phyloP scores from a whole-genome alignment of 2,797 vertebrate genomes.

The Nannoperca australis region DNA sequence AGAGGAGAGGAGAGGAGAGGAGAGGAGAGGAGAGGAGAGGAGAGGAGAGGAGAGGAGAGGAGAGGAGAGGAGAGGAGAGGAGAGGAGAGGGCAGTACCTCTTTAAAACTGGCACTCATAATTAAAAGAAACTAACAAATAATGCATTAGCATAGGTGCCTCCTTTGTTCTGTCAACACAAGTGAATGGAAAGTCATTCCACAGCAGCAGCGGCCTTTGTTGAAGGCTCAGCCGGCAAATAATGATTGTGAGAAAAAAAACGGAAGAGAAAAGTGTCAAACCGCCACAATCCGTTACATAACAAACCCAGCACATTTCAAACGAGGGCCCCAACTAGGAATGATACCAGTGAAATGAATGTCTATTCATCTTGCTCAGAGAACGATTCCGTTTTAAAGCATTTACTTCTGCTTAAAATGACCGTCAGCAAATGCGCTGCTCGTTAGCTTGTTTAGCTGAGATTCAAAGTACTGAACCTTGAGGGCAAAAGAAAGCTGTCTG shows the following conservation, averaged over 20 bases:
- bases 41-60: no score
- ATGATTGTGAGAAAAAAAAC: slow-evolving; percentile 55
- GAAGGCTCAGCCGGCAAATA: slow-evolving; percentile 57
- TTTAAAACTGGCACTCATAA: slow-evolving; percentile 50
- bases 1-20: no score
- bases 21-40: no score
- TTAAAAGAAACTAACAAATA: slow-evolving; percentile 66
- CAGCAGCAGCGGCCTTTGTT: slow-evolving; percentile 58
- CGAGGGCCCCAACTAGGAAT: slow-evolving; percentile 31
- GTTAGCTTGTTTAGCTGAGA: slow-evolving; percentile 34
- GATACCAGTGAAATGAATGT: slow-evolving; percentile 35
- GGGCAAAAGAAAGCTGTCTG: slow-evolving; percentile 1
- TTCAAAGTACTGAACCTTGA: slow-evolving; percentile 24
- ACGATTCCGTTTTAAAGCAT: slow-evolving; percentile 24
- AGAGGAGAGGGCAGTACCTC: slow-evolving; percentile 11
- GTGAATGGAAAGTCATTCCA: slow-evolving; percentile 54
- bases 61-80: not conserved
- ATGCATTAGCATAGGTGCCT: slow-evolving; percentile 56
- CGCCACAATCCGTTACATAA: slow-evolving; percentile 57
- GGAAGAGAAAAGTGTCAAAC: slow-evolving; percentile 56
- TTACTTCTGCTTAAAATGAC: slow-evolving; percentile 14
- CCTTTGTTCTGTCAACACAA: slow-evolving; percentile 61
- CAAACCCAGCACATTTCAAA: slow-evolving; percentile 59
- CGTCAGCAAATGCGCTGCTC: slow-evolving; percentile 14
- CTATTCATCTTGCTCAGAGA: slow-evolving; percentile 33